A percentile compares a stretch with the other conserved stretches of the same genome.
Conservation (phyloP, 1,140 invertebrate genomes). For the Andrena cerasifolii region DNA sequence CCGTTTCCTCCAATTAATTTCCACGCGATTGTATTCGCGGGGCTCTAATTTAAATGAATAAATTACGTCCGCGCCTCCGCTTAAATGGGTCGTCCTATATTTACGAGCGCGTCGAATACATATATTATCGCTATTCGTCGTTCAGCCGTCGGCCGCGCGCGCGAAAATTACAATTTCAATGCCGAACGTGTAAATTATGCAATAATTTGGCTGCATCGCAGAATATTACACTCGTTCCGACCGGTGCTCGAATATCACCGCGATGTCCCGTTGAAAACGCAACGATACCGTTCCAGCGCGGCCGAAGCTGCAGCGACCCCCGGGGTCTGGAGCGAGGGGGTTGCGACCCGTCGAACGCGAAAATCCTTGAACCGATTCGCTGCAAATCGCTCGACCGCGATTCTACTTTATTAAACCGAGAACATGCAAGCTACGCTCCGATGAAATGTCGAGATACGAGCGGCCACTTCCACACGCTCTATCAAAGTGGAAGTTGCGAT, state of each 20-base stretch:
- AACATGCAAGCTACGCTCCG: conserved; percentile 12
- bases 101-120: conserved; percentile 60
- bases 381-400: neutral
- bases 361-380: neutral
- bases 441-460: conserved; percentile 27
- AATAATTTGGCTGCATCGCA: conserved; percentile 53
- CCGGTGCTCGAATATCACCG: neutral
- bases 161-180: conserved; percentile 66
- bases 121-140: conserved; percentile 56
- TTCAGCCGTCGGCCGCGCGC: conserved; percentile 28
- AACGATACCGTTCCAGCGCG: too few relatives aligned
- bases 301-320: neutral
- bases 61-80: conserved; percentile 60
- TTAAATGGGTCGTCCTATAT: conserved; percentile 65
- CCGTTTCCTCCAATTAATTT: conserved; percentile 63
- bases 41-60: conserved; percentile 68
- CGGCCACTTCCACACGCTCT: conserved; percentile 36
- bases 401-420: conserved; percentile 11
- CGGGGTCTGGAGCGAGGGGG: neutral
- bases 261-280: neutral
- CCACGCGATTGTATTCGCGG: conserved; percentile 40
- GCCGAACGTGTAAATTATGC: conserved; percentile 62
- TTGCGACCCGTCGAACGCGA: neutral
- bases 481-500: conserved; percentile 45
- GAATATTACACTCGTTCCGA: conserved; percentile 47